Base-by-base conservation (phyloP, 1,140 invertebrate genomes). In the Pygmarrhopalites habei region DNA sequence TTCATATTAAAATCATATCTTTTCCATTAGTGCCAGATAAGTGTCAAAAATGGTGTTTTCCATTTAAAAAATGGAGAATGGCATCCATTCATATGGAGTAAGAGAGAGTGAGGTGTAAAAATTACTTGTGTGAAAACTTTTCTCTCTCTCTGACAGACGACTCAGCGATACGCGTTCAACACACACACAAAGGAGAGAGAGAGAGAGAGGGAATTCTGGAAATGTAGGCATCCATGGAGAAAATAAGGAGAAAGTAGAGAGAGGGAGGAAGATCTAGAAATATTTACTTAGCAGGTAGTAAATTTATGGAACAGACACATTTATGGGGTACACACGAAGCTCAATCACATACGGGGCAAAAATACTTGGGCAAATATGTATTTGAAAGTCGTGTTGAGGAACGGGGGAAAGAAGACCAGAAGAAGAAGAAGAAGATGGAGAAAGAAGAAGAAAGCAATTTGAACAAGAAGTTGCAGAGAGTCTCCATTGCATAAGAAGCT, bases 361-460 rank as follows among this genome's bases (percentile, higher is more conserved):
- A 46, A 46, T 46, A 46, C 44, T 46, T 46, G 19, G 44, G 44
- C 44, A 46, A 46, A 46, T 46, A n/a, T n/a, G n/a, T n/a, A 46
- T 46, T 46, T 46, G 44, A 21, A 39, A 46, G 44, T 46, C 44
- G 44, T n/a, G 44, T 46, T 46, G 5, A 7, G 44, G 44, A 46
- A 46, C 44, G 19, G n/a, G n/a, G n/a, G n/a, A n/a, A n/a, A n/a
- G n/a, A n/a, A n/a, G n/a, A n/a, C n/a, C 15, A 46, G 44, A 46
- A 17, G 44, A 47, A 5, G 44, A 21, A 25, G 39, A 41, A 41
- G 12, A n/a, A 41, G 39, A 12, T 12, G 39, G 39, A 41, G 39
- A n/a, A n/a, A 41, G 39, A 41, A 12, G 39, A 47, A 19, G 5
- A 25, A 47, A 47, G 44, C 44, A 47, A 47, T 47, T 47, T 47